phyloP scores from a whole-genome alignment of 2,797 vertebrate genomes.

The Discoglossus pictus region DNA sequence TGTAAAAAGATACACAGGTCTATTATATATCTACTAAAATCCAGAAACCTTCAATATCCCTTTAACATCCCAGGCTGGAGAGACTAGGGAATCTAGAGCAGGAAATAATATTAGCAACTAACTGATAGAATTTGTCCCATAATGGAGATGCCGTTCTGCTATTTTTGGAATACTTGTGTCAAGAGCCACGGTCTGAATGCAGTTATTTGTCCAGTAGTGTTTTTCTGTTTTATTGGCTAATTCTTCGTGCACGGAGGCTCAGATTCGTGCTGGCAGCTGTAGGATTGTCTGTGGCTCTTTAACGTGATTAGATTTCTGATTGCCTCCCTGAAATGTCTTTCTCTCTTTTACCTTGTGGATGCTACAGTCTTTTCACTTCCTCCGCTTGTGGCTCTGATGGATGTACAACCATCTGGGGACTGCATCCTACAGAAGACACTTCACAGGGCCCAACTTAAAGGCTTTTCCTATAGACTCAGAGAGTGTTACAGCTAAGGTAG shows the following conservation, averaged over 20 bases:
- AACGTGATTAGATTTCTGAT: conserved; percentile 37
- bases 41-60: too few relatives aligned
- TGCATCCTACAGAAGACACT: conserved; percentile 40
- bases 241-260: not conserved
- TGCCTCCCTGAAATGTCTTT: conserved; percentile 13
- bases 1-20: too few relatives aligned
- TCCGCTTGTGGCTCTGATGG: conserved; percentile 36
- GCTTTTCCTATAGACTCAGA: conserved; percentile 5
- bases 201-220: not conserved
- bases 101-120: too few relatives aligned
- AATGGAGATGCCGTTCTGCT: too few relatives aligned
- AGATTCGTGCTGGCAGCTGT: conserved; percentile 34
- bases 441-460: conserved; percentile 37
- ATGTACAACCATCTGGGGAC: conserved; percentile 43
- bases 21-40: too few relatives aligned
- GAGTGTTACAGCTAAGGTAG: conserved; percentile 2
- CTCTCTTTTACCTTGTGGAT: conserved; percentile 7
- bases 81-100: too few relatives aligned
- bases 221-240: not conserved
- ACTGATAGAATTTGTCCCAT: too few relatives aligned
- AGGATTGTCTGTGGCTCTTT: conserved; percentile 30
- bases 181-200: too few relatives aligned
- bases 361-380: conserved; percentile 35
- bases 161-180: too few relatives aligned
- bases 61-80: too few relatives aligned